Evolutionary conservation across 2,888 invertebrate genomes (phyloP), one percentile per base, ranked within the genome.

Genomic region (Rhagophthalmus giganteus): DNA sequence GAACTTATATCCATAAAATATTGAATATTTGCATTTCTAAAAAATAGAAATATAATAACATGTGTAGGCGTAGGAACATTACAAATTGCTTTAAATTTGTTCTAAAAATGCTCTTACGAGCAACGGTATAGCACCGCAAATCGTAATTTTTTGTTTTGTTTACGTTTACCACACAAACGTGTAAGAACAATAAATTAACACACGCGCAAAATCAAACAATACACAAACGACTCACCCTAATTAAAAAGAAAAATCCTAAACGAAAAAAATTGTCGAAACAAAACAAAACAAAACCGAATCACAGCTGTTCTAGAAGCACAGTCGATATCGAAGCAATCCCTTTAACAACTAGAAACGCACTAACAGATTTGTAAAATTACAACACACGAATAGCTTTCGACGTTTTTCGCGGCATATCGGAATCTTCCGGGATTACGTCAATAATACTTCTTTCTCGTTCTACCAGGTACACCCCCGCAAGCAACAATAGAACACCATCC

Each of bases 391-490:
- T 14, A 14, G 16, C 35, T 10, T 20, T 56, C 65, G 65, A 31
- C 11, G 30, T 24, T 33, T 34, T 47, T 63, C 66, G 66, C 52
- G 46, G 31, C 52, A 40, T 34, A 38, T 60, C 68, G 68, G 38
- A 35, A 35, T 52, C 65, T 66, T 69, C 69, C 73, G 72, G 67
- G 62, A 67, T 72, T 72, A 72, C 73, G 73, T 74, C 74, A 73
- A 73, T 73, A 74, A 60, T 61, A 60, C 54, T 48, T 56, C 67
- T 60, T 62, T 72, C 71, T 66, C 58, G 44, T 61, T 68, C 62
- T 68, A 46, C 58, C 59, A 48, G 44, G 49, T 59, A 65, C 71
- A 64, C 69, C 70, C 70, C 70, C 70, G 66, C 70, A 20, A 5
- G 32, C 11, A 67, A 63, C 61, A 57, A 57, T 58, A 39, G 54